phyloP scores from a whole-genome alignment of 2,888 invertebrate species.

The Cantharis lateralis region DNA sequence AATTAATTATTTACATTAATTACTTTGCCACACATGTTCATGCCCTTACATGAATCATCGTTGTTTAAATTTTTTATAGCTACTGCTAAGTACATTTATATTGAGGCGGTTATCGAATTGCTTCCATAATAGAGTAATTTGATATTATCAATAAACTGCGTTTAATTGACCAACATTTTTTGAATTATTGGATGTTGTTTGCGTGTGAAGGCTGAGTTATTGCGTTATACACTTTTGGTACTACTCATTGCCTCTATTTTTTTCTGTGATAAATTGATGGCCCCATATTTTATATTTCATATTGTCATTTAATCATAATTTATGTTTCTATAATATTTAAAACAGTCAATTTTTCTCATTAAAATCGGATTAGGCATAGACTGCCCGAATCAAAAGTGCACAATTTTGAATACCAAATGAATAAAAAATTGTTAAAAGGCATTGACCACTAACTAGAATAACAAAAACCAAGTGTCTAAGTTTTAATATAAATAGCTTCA shows the following conservation, averaged over 20 bases:
- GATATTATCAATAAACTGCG: neutral
- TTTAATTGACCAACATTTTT: neutral
- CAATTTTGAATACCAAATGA: too few relatives aligned
- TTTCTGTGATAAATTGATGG: neutral
- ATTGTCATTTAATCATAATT: too few relatives aligned
- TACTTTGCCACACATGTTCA: neutral
- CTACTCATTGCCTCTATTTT: neutral
- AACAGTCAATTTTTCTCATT: too few relatives aligned
- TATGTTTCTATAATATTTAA: too few relatives aligned
- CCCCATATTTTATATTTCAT: neutral
- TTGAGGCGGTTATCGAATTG: neutral
- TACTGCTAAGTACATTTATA: neutral
- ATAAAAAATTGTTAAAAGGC: too few relatives aligned
- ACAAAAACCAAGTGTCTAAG: too few relatives aligned
- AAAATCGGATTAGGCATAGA: too few relatives aligned
- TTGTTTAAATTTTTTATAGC: neutral
- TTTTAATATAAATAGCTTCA: too few relatives aligned
- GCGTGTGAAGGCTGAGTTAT: neutral
- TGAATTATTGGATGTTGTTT: neutral
- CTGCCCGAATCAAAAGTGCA: too few relatives aligned
- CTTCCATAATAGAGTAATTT: neutral
- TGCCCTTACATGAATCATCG: constrained; percentile 5
- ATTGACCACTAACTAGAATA: too few relatives aligned
- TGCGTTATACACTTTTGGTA: neutral
- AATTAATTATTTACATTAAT: constrained; percentile 10